Base-by-base conservation (phyloP, 92 coral and sea anemone species). In the Phymanthus crucifer region DNA sequence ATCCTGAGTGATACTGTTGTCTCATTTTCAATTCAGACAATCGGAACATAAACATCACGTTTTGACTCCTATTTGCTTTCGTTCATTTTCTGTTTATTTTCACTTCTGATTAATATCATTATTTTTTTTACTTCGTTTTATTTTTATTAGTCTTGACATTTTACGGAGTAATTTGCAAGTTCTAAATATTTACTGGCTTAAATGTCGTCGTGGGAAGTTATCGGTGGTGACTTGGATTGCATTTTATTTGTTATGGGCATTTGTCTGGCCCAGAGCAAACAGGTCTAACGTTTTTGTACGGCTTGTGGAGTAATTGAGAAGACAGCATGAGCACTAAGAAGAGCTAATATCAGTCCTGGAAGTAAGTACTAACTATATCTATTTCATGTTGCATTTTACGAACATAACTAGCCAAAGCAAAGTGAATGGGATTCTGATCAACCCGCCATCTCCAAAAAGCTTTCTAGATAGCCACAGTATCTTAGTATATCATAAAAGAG, bases 41-140 rank as follows among this genome's bases (percentile, higher is more conserved):
- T 57, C 71, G 78, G 78, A 74, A 54, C 32, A 76, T 35, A 66
- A 76, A 76, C 80, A 76, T 54, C 80, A 76, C 72, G 81, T 61
- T 32, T 61, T 32, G 17, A 77, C 58, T 50, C 27, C 10, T 24
- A 27, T 65, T 75, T 31, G 43, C 47, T 54, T 32, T 77, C 26
- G 36, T 21, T 65, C 8, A 1, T 36, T 17, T 61, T 26, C 32
- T 61, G 32, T 6, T 23, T 27, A 5, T 3, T 36, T 17, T 61
- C 34, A 2, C 6, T 24, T 24, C 18, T 26, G 17, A 61, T 61
- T 24, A 27, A 61, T 61, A 61, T 61, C 32, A 61, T 24, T 27
- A 27, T 61, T 61, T 12, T 23, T 61, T 18, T 13, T 54, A 4
- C 26, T n/a, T n/a, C 26, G 10, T 61, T 9, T 61, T 61, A 29